Evolutionary conservation across 2,888 invertebrate species (phyloP), one percentile per base, ranked within the genome.

Genomic region (Norana najaformis): DNA sequence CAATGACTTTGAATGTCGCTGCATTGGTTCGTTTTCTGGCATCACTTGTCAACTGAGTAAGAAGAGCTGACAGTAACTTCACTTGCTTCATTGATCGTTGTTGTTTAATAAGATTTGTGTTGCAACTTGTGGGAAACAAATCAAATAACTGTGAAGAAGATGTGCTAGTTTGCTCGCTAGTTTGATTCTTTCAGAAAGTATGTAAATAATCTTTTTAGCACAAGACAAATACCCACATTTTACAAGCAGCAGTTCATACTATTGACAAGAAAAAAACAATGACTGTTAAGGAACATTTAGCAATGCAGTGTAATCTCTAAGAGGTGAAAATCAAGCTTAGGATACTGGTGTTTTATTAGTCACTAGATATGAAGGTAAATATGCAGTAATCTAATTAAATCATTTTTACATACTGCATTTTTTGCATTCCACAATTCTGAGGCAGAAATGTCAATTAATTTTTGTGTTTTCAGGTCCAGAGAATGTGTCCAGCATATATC

Each of bases 1-100:
- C 88, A 96, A 97, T 93, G 96, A 96, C 93, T 97, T 97, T 94
- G 96, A 96, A 93, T 98, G 98, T 95, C 96, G 96, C 93, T 98
- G 98, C 94, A 96, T 96, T 69, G 96, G 96, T 89, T 96, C 96
- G 83, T 97, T 96, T 95, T 96, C 96, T 93, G 98, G 97, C 89
- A 96, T 96, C 92, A 96, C 96, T 93, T 98, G 98, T 94, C 97
- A 97, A 94, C 96, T 95, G 94, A 95, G 96, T 96, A 94, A 95
- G 95, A 83, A 85, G 37, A 38, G 20, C 69, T 69, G n/a, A 30
- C 47, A 8, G 23, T 34, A 23, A 23, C 69, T 47, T 53, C 53
- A 69, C 13, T 35, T 69, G 37, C 47, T 35, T 20, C 47, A 23
- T 47, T 47, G 47, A 23, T 18, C 18, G 5, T 47, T 47, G 47